These are phyloP conservation scores for Stichopus horrens DNA, from an alignment of 53 echinoderm and acorn worm genomes.

Conservation along the genomic window DNA sequence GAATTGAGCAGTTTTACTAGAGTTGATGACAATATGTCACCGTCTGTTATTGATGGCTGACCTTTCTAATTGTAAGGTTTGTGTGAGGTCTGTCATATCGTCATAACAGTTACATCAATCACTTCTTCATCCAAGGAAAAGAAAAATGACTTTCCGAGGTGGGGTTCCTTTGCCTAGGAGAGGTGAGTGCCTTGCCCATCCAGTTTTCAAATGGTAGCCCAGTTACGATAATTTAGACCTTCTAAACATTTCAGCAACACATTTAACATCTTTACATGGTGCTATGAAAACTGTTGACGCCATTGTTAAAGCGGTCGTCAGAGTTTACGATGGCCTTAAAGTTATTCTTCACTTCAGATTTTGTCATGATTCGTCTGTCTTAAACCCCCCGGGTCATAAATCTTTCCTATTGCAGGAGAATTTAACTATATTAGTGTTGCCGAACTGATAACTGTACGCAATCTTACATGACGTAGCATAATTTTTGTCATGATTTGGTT, in stretches of 20 bases:
- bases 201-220: neutral
- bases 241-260: neutral
- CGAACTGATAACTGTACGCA: too few species aligned
- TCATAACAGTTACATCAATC: slow-evolving; percentile 3
- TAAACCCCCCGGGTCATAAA: too few species aligned
- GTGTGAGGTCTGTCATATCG: neutral
- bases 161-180: neutral
- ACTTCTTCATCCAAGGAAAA: neutral
- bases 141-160: neutral
- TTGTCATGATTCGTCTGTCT: too few species aligned
- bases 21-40: neutral
- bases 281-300: neutral
- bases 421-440: too few species aligned
- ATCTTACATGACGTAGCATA: too few species aligned
- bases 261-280: neutral
- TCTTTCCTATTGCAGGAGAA: too few species aligned
- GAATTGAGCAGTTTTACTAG: neutral
- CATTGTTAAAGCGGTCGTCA: neutral
- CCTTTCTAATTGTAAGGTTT: neutral
- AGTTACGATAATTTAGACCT: neutral
- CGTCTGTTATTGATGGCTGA: neutral
- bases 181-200: neutral
- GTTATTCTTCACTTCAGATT: too few species aligned
- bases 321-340: too few species aligned
- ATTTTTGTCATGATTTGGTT: too few species aligned